Base-by-base conservation (phyloP, 2,888 invertebrate genomes). In the Synergus umbraculus region DNA sequence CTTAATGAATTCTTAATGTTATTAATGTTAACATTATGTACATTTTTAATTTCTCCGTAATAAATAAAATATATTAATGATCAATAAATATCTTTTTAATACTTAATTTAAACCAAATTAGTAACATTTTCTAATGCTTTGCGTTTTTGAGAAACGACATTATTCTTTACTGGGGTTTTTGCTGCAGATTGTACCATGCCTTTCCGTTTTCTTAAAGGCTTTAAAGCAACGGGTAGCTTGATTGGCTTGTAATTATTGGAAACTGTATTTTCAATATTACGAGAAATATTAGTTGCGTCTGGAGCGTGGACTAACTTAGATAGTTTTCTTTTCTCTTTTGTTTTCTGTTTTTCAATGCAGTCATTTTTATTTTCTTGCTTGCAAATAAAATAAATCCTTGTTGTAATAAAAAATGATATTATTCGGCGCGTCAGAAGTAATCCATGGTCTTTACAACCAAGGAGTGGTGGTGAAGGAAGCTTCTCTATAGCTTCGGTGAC, bases 261-360 rank as follows among this genome's bases (percentile, higher is more conserved):
- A 4, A 49, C 49, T 0, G 7, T 49, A 49, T 49, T 13, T 4
- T 15, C 15, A 49, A 8, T 43, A 8, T 5, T 43, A 43, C 43
- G 7, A 43, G 43, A 4, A 5, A 43, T 43, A 8, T 8, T 43
- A 43, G 43, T 15, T 49, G 15, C 15, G 4, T 15, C 15, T 49
- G 49, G 49, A 49, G 49, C 49, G 65, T 79, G 10, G 60, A 37
- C n/a, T 54, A 79, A 49, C 18, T 65, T 29, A 54, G 22, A 63
- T 13, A 63, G 10, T 15, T 67, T 67, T n/a, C 67, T 44, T n/a
- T 46, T 67, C 13, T 67, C 67, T 15, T 44, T 37, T 1, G 67
- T 67, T 44, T 67, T 18, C 2, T 37, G 18, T 13, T 67, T 67
- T 44, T 44, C n/a, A 44, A 67, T 37, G 15, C 22, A 13, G 41